These are phyloP conservation scores for Acestrorhynchus altus DNA, from an alignment of 2,797 vertebrate species.

Conservation along the genomic window DNA sequence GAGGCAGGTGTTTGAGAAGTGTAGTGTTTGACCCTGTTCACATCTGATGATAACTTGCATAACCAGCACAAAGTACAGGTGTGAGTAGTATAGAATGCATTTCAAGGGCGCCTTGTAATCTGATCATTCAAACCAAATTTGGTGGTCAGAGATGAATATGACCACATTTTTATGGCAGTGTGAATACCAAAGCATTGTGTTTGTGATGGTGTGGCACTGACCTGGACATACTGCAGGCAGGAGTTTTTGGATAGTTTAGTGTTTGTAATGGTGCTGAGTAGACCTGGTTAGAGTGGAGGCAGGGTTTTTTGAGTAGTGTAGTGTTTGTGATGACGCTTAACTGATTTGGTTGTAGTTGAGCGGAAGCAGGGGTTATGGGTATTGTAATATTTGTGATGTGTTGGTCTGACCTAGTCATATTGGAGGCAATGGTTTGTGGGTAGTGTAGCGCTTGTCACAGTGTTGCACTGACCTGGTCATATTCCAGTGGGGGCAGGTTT, in stretches of 20 bases:
- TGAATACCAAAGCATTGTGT: no score
- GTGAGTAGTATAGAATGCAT: no score
- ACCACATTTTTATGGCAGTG: no score
- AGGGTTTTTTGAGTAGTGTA: background rate
- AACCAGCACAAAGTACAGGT: no score
- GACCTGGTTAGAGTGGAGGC: no score
- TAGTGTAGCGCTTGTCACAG: background rate
- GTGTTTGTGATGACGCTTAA: background rate
- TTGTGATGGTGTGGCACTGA: no score
- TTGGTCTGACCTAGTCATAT: background rate
- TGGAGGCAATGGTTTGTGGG: conserved; percentile 11
- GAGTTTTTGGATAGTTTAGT: background rate
- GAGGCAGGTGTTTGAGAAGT: no score
- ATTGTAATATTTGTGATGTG: background rate
- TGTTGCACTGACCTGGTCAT: conserved; percentile 78
- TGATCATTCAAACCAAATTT: no score
- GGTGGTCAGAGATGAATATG: no score
- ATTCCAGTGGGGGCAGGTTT: conserved; percentile 82
- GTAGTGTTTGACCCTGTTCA: no score
- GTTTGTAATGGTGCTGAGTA: background rate
- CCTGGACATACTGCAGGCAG: background rate
- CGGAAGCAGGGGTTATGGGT: background rate
- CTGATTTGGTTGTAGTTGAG: background rate
- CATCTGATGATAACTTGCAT: no score
- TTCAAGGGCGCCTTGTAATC: no score